These are phyloP conservation scores for Percopsis transmontana DNA, from an alignment of 2,113 vertebrate species.

Conservation along the genomic window DNA sequence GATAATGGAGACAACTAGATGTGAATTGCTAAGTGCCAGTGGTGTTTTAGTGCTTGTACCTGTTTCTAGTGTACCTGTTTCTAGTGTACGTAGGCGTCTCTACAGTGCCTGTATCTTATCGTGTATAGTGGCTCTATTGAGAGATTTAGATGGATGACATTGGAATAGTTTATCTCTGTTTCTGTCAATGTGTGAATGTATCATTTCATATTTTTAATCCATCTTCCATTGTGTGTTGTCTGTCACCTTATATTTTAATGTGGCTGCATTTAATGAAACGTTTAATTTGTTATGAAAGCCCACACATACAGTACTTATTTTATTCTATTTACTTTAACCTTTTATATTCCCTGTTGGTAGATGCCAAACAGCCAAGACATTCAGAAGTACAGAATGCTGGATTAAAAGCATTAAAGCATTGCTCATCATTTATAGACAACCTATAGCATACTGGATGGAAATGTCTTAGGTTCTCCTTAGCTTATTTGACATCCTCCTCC, in stretches of 20 bases:
- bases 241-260: no score
- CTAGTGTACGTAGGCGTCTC: neutral
- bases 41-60: constrained; percentile 33
- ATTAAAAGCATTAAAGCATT: neutral
- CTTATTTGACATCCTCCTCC: neutral
- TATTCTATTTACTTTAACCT: no score
- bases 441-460: neutral
- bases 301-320: no score
- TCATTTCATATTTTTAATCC: no score
- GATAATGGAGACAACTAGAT: constrained; percentile 77
- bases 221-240: no score
- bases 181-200: no score
- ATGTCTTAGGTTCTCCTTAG: neutral
- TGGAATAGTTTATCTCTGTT: no score
- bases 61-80: constrained; percentile 15
- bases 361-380: constrained; percentile 3
- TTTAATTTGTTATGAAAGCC: no score
- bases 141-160: neutral
- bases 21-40: constrained; percentile 39
- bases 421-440: neutral
- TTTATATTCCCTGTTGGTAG: neutral
- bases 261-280: no score
- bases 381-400: neutral
- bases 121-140: neutral
- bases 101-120: neutral